Percentiles rank a stretch among this genome's conserved stretches.
Conservation (phyloP, 2,113 vertebrate genomes). For the Leptobrachium leishanense region DNA sequence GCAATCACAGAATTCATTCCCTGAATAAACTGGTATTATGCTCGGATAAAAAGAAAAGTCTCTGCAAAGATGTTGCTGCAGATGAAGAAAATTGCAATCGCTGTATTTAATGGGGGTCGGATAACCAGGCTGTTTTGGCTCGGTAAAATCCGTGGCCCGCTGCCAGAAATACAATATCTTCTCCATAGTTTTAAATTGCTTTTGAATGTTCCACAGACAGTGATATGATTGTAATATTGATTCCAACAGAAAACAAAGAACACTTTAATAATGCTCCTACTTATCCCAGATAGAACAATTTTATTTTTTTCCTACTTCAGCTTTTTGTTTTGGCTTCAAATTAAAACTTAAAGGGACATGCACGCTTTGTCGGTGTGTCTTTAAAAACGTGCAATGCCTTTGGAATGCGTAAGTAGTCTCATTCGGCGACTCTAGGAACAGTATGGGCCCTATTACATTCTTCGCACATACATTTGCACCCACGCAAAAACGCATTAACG, state of each 20-base stretch:
- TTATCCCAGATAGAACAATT: neutral
- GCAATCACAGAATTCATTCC: no score
- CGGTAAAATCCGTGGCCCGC: neutral
- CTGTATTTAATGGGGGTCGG: neutral
- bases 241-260: neutral
- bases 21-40: no score
- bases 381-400: no score
- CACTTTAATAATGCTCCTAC: neutral
- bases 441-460: no score
- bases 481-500: no score
- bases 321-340: neutral
- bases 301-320: neutral
- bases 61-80: no score
- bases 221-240: conserved; percentile 36
- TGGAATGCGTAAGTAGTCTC: no score
- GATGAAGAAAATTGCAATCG: conserved; percentile 18
- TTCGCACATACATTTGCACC: no score
- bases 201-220: neutral
- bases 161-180: neutral
- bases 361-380: no score
- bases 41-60: no score
- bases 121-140: conserved; percentile 9
- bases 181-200: neutral
- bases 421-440: no score
- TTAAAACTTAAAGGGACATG: no score